phyloP scores from a whole-genome alignment of 2,888 invertebrate genomes.

The Zygogramma bicolorata region DNA sequence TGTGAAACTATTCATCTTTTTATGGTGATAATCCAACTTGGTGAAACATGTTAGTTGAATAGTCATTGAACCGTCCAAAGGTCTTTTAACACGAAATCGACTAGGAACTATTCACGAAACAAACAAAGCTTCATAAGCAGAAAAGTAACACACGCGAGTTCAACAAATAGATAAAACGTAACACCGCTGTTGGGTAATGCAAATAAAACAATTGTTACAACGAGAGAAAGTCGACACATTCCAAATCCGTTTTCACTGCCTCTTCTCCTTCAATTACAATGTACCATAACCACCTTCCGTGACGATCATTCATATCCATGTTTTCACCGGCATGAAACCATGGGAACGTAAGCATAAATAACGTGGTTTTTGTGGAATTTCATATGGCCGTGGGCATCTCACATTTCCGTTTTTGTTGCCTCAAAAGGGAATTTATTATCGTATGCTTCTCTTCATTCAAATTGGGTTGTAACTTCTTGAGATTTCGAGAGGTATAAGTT shows the following conservation, averaged over 20 bases:
- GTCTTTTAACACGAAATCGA: too few species aligned
- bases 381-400: constrained; percentile 6
- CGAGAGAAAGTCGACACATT: background rate
- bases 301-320: background rate
- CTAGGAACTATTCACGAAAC: background rate
- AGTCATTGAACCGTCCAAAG: too few species aligned
- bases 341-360: background rate
- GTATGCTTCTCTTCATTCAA: background rate
- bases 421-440: background rate
- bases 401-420: constrained; percentile 10
- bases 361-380: constrained; percentile 6
- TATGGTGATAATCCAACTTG: too few species aligned
- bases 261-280: background rate
- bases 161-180: background rate
- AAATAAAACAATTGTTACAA: background rate
- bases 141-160: background rate
- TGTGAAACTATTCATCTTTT: too few species aligned
- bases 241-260: background rate
- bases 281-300: background rate
- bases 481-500: background rate
- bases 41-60: too few species aligned
- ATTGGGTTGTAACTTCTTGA: background rate
- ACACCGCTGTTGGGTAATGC: background rate
- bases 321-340: background rate
- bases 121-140: background rate